Conservation (phyloP, 2,113 vertebrate genomes). For the Ornithorhynchus anatinus region DNA sequence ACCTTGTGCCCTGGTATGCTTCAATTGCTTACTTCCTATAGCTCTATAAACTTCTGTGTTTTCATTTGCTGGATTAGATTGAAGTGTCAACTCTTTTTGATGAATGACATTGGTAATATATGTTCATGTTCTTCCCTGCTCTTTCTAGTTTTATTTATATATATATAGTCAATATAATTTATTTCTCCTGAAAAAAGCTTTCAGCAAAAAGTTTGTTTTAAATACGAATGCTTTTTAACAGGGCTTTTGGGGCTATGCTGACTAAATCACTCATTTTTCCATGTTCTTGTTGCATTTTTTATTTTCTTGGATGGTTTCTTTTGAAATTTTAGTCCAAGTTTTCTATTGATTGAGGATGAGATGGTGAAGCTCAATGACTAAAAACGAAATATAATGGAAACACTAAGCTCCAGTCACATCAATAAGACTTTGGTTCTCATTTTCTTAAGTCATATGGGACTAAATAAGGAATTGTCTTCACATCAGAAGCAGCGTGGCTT, state of each 20-base stretch:
- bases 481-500: no score
- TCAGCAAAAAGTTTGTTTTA: conserved; percentile 62
- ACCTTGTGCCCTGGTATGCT: conserved; percentile 74
- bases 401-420: no score
- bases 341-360: not conserved
- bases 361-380: not conserved
- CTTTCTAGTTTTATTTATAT: conserved; percentile 78
- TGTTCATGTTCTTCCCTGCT: conserved; percentile 77
- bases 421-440: no score
- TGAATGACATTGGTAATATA: conserved; percentile 78
- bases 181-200: conserved; percentile 70
- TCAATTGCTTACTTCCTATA: conserved; percentile 85
- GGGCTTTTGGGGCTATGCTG: conserved; percentile 42
- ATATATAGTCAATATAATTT: conserved; percentile 72
- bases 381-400: not conserved
- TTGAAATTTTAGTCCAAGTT: not conserved
- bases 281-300: conserved; percentile 1
- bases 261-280: conserved; percentile 43
- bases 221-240: conserved; percentile 60
- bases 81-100: conserved; percentile 82
- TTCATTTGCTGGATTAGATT: conserved; percentile 84
- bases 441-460: no score
- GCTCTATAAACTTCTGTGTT: conserved; percentile 83
- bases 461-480: no score
- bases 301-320: conserved; percentile 10